phyloP scores from a whole-genome alignment of 2,797 vertebrate species.

The Smutsia temminckii region DNA sequence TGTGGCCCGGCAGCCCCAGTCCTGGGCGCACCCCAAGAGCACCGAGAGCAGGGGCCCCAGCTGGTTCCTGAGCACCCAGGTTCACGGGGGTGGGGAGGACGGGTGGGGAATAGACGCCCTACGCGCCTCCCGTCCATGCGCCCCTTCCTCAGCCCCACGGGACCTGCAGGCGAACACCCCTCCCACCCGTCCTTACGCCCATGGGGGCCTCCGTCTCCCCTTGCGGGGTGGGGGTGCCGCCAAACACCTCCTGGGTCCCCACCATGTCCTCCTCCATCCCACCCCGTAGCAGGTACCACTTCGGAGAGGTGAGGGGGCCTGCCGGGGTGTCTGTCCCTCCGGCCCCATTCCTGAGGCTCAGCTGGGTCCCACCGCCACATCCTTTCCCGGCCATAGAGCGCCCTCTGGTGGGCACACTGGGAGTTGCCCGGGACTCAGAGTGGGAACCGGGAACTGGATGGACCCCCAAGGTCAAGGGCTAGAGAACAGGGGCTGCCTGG shows the following conservation, averaged over 20 bases:
- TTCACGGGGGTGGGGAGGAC: too few relatives aligned
- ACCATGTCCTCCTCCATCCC: fast-evolving
- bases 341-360: fast-evolving
- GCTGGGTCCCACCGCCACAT: fast-evolving
- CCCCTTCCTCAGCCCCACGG: fast-evolving
- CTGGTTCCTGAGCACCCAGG: fast-evolving
- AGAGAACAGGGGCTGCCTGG: background rate
- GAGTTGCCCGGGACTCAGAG: background rate
- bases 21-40: fast-evolving
- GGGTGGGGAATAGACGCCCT: fast-evolving
- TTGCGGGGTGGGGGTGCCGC: fast-evolving
- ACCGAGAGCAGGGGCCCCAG: fast-evolving
- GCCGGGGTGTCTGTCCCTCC: background rate
- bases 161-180: background rate
- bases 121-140: fast-evolving
- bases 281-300: background rate
- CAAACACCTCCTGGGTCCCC: too few relatives aligned
- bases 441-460: fast-evolving
- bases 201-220: background rate
- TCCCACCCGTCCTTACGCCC: background rate
- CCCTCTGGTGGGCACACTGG: conserved; percentile 47
- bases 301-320: too few relatives aligned
- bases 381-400: background rate
- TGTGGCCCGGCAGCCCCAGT: fast-evolving
- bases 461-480: too few relatives aligned